Base-by-base conservation (phyloP, 2,113 vertebrate genomes). In the Picathartes gymnocephalus region DNA sequence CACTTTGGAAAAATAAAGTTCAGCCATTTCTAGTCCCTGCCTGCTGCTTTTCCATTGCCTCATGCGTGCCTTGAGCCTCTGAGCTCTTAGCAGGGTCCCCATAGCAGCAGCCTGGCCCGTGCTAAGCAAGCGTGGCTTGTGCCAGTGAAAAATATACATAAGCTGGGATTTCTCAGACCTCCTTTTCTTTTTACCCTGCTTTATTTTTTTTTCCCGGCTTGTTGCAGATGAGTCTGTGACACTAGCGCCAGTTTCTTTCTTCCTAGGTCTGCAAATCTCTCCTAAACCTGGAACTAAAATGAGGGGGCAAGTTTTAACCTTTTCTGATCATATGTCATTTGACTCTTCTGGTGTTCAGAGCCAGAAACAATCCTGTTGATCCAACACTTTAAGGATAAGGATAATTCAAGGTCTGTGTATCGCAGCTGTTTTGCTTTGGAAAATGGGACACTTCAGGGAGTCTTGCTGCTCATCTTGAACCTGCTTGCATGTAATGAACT, bases 41-140 rank as follows among this genome's bases (percentile, higher is more conserved):
- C 86, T 97, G 92, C 83, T 97, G 60, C 95, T 97, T 98, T 98
- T 96, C 95, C 96, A 97, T 97, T 97, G 97, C 96, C 90, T 98
- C 96, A 95, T 97, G 81, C 68, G 18, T 93, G 68, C 83, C 1
- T 4, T 81, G 94, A 92, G 64, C 71, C 71, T 69, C 87, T 88
- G 88, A 94, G 86, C 66, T 95, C 90, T 53, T 81, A 72, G 85
- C 85, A 71, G 91, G 64, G 30, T 95, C 89, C 65, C 76, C 47
- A 40, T 15, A 81, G 84, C 78, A 85, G 86, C 86, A 72, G 74
- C 57, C 70, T 92, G 92, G 87, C 84, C 96, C 14, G 3, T 77
- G 72, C 72, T 83, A 97, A 89, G 82, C 73, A 76, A 90, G 71
- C n/a, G 71, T 86, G 47, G 35, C 57, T 92, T 91, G 64, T 90